Base-by-base conservation (phyloP, 2,797 vertebrate species). In the Aselliscus stoliczkanus region DNA sequence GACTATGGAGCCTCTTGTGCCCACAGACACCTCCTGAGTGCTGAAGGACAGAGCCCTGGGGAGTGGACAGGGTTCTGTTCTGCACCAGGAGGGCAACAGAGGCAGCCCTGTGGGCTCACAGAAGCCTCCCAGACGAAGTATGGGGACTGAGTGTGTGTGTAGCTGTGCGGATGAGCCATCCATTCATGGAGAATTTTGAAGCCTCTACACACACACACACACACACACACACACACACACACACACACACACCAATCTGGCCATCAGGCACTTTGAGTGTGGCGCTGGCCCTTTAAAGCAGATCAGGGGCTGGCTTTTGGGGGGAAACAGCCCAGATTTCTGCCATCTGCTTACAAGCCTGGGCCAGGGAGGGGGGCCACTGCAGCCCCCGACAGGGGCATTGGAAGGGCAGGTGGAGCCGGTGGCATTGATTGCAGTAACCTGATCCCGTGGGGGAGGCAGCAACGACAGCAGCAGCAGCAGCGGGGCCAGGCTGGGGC, bases 371-470 rank as follows among this genome's bases (percentile, higher is more conserved):
- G 65, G 50, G 86, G 81, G 62, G 80, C 88, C 80, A 62, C 76
- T 34, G 17, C 37, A 60, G 64, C 88, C 93, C 93, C 34, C 0
- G 34, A 47, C 79, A 95, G 97, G 0, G 31, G 13, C 93, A 96
- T 77, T 96, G 97, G 97, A 97, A 98, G 98, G 97, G 96, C 98
- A 98, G 96, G 97, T 95, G 96, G 70, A 34, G 60, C 1, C 2
- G 23, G 82, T 7, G 2, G 94, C 97, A 56, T 1, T 65, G 94
- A 87, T 97, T 1, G 42, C 97, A 80, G 96, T 98, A 97, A 98
- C 97, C 96, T 60, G 96, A 97, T 97, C 96, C 97, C 39, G 17
- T 52, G 91, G 96, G 89, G 69, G 98, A 97, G 97, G 97, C 94
- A 67, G 91, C 65, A 5, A 52, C 67, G 12, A 58, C 94, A 62